Evolutionary conservation across 2,888 invertebrate species (phyloP), one percentile per base, ranked within the genome.

Genomic region (Microctonus brassicae): DNA sequence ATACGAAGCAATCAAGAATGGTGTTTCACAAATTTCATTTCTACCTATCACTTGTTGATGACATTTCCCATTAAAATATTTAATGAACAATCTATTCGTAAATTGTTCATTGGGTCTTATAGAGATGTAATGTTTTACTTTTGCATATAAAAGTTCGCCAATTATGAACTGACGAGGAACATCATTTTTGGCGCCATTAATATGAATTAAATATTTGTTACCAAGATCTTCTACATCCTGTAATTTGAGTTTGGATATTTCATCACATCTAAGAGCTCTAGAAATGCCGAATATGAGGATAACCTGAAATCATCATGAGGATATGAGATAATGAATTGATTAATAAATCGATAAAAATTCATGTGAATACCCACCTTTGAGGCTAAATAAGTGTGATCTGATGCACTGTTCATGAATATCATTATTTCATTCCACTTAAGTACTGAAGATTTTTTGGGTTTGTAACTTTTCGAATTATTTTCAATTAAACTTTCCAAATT

Each of bases 241-340:
- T 20, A 73, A 67, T 58, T 58, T 57, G 9, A 73, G 64, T 53
- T 65, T 68, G n/a, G 26, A 26, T 47, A 70, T 24, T 61, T 71
- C 71, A 42, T 71, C 70, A 47, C 73, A 71, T 53, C 68, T n/a
- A n/a, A n/a, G n/a, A n/a, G n/a, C n/a, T n/a, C n/a, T n/a, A n/a
- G n/a, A n/a, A n/a, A n/a, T n/a, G 29, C 73, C 73, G 53, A 70
- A 68, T 24, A 71, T 61, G 20, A 68, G 42, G 47, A 73, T 60
- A 69, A 73, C 64, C 64, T 71, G 10, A n/a, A 57, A 57, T 26
- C 24, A n/a, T n/a, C n/a, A n/a, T n/a, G n/a, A n/a, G n/a, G n/a
- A n/a, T n/a, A n/a, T n/a, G n/a, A n/a, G n/a, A n/a, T 13, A 62
- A 62, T 69, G 20, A 39, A 39, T 24, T 55, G 60, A 20, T 60